phyloP scores from a whole-genome alignment of 2,888 invertebrate genomes.

The Drosophila kambysellisi region DNA sequence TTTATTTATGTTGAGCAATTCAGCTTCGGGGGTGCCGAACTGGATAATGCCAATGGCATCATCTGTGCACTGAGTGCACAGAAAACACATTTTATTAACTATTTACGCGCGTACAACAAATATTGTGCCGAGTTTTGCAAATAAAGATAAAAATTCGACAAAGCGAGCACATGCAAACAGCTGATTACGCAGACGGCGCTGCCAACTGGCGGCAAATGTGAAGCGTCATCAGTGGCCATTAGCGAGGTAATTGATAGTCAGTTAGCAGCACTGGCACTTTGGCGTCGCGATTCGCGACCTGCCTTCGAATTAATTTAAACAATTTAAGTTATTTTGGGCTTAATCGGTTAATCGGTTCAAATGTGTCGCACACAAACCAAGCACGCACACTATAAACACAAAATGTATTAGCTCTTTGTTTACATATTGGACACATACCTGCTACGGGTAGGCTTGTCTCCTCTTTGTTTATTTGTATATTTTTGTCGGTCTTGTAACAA shows the following conservation, averaged over 20 bases:
- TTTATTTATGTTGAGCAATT: constrained; percentile 47
- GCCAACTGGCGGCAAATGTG: constrained; percentile 27
- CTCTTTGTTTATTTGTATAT: constrained; percentile 14
- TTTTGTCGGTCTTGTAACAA: constrained; percentile 11
- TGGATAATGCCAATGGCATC: constrained; percentile 56
- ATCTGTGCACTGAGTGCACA: constrained; percentile 64
- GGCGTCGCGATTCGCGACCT: constrained; percentile 11
- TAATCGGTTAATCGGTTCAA: constrained; percentile 32
- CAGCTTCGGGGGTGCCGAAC: constrained; percentile 65
- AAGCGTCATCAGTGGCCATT: background rate
- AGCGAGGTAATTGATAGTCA: background rate
- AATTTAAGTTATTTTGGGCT: constrained; percentile 61
- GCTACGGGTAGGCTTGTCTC: constrained; percentile 18
- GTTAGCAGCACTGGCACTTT: constrained; percentile 25
- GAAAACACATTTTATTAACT: constrained; percentile 62
- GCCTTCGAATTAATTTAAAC: constrained; percentile 62
- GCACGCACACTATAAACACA: constrained; percentile 19
- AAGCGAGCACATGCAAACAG: constrained; percentile 27
- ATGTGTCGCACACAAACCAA: constrained; percentile 10
- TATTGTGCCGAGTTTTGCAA: constrained; percentile 12
- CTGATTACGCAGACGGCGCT: constrained; percentile 28
- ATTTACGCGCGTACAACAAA: constrained; percentile 3
- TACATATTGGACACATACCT: constrained; percentile 13
- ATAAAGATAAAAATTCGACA: constrained; percentile 25
- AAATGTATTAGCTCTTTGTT: constrained; percentile 14